These are phyloP conservation scores for Neodiprion pinetum DNA, from an alignment of 1,140 invertebrate species.

Conservation along the genomic window DNA sequence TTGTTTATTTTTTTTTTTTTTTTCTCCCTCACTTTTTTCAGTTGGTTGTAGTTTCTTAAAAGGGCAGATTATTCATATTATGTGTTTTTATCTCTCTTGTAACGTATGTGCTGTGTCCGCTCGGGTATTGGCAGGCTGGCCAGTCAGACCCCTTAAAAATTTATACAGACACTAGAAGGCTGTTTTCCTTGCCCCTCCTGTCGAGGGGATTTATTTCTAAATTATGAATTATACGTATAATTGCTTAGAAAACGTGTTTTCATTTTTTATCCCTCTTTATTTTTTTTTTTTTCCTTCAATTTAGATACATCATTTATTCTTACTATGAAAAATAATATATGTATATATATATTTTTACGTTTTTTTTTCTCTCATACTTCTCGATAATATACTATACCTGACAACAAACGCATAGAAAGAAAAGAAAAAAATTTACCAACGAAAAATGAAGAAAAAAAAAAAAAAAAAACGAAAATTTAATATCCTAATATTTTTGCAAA, in stretches of 20 bases:
- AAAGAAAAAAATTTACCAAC: background rate
- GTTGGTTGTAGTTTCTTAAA: background rate
- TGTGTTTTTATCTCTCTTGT: conserved; percentile 13
- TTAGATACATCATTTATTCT: background rate
- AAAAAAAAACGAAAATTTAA: background rate
- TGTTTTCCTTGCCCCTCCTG: background rate
- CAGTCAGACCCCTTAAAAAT: conserved; percentile 17
- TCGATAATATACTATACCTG: too few species aligned
- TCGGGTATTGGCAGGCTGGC: conserved; percentile 32
- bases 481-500: conserved; percentile 16
- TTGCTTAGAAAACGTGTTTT: background rate
- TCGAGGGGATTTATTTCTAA: background rate
- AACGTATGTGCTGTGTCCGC: conserved; percentile 28
- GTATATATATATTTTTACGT: background rate
- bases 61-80: conserved; percentile 5
- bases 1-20: background rate
- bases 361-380: background rate
- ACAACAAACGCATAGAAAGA: background rate
- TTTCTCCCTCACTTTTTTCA: background rate
- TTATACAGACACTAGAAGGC: conserved; percentile 7
- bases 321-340: too few species aligned
- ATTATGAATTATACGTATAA: background rate
- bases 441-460: background rate
- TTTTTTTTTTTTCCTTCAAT: background rate
- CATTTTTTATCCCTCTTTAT: background rate